Conservation (phyloP, 2,113 vertebrate genomes). For the Pachycephala philippinensis region DNA sequence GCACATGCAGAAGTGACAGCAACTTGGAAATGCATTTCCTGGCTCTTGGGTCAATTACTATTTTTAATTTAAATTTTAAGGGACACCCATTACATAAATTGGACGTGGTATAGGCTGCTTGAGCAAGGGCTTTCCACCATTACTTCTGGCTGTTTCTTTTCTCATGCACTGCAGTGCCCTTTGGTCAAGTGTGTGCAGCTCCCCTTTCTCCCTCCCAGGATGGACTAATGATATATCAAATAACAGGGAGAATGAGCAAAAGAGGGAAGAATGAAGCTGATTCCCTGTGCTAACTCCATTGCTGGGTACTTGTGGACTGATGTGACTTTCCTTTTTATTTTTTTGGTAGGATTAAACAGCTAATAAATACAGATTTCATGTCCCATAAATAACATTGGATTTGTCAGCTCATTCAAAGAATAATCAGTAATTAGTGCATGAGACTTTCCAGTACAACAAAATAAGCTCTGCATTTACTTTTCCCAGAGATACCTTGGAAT, state of each 20-base stretch:
- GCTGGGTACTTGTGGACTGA: background rate
- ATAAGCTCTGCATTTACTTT: background rate
- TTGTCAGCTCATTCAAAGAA: background rate
- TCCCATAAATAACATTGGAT: background rate
- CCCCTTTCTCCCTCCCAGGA: background rate
- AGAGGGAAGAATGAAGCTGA: background rate
- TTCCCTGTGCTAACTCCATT: background rate
- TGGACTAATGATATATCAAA: background rate
- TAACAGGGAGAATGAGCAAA: background rate
- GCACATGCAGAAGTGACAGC: background rate
- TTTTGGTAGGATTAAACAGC: background rate
- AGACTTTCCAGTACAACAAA: background rate
- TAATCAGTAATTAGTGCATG: background rate
- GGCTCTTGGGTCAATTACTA: background rate
- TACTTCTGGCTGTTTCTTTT: background rate
- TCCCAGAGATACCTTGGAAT: background rate
- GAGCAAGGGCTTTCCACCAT: background rate
- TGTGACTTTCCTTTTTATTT: background rate
- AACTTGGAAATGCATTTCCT: background rate
- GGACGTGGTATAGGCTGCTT: accelerated
- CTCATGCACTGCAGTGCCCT: background rate
- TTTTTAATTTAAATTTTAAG: background rate
- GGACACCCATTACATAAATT: background rate
- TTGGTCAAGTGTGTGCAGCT: background rate
- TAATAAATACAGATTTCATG: background rate